phyloP scores from a whole-genome alignment of 2,797 vertebrate genomes.

The Spondyliosoma cantharus region DNA sequence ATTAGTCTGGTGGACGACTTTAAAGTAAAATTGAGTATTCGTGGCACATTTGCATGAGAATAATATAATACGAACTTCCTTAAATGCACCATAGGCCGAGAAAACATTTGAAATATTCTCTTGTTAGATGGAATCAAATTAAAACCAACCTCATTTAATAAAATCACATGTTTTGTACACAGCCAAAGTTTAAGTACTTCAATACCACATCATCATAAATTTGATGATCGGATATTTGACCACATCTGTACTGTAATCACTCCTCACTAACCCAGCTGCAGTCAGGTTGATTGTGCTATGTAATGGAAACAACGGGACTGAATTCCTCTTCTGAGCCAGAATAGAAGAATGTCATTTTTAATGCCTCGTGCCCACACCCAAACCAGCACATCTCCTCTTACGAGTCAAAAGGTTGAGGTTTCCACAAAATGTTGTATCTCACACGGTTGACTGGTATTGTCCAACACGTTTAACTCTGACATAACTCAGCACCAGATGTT shows the following conservation, averaged over 20 bases:
- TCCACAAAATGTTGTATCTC: constrained; percentile 78
- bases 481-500: constrained; percentile 84
- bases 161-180: constrained; percentile 26
- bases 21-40: background rate
- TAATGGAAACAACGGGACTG: constrained; percentile 62
- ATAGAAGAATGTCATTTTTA: constrained; percentile 56
- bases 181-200: constrained; percentile 21
- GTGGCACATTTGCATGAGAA: constrained; percentile 1
- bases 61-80: background rate
- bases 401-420: constrained; percentile 73
- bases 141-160: constrained; percentile 26
- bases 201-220: constrained; percentile 38
- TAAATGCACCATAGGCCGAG: background rate
- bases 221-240: constrained; percentile 35
- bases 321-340: constrained; percentile 53
- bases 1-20: background rate
- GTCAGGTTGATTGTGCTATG: constrained; percentile 62
- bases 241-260: constrained; percentile 49
- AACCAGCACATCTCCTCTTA: constrained; percentile 53
- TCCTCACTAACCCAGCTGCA: constrained; percentile 43
- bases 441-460: constrained; percentile 77
- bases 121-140: constrained; percentile 22
- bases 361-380: constrained; percentile 64
- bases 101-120: background rate
- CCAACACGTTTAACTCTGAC: constrained; percentile 81